A percentile compares a stretch with the other conserved stretches of the same genome.
Conservation (phyloP, 2,888 invertebrate species). For the Cremastinae sp. region DNA sequence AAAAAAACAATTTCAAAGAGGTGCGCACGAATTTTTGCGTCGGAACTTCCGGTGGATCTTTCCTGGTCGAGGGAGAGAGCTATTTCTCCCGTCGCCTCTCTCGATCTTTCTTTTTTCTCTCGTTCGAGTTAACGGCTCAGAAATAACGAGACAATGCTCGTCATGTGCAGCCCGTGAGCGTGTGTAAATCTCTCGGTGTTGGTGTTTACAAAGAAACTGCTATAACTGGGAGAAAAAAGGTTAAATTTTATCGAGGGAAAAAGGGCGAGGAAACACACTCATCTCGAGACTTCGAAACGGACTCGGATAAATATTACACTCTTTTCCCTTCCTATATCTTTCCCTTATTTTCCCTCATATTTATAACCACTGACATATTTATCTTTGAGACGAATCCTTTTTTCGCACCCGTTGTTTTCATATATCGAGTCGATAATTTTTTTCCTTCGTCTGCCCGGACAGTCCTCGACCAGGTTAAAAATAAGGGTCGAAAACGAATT, state of each 20-base stretch:
- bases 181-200: not conserved
- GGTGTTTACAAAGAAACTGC: constrained; percentile 8
- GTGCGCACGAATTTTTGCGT: constrained; percentile 49
- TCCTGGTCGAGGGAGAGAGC: constrained; percentile 34
- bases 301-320: constrained; percentile 56
- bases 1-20: constrained; percentile 42
- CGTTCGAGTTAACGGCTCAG: constrained; percentile 69
- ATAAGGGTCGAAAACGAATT: not conserved
- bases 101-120: constrained; percentile 19
- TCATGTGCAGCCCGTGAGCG: constrained; percentile 11
- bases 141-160: constrained; percentile 70
- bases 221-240: constrained; percentile 16
- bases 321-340: constrained; percentile 47
- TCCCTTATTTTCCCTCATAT: constrained; percentile 22
- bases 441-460: constrained; percentile 12
- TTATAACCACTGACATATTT: constrained; percentile 65
- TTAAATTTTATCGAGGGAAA: constrained; percentile 20
- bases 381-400: constrained; percentile 51
- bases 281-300: constrained; percentile 42
- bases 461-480: constrained; percentile 45
- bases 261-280: constrained; percentile 29
- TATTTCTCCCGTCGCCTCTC: constrained; percentile 12
- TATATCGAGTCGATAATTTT: constrained; percentile 14
- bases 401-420: constrained; percentile 3
- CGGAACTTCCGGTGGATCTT: constrained; percentile 27